Conservation (phyloP, 64 coral and sea anemone genomes). For the Montipora foliosa region DNA sequence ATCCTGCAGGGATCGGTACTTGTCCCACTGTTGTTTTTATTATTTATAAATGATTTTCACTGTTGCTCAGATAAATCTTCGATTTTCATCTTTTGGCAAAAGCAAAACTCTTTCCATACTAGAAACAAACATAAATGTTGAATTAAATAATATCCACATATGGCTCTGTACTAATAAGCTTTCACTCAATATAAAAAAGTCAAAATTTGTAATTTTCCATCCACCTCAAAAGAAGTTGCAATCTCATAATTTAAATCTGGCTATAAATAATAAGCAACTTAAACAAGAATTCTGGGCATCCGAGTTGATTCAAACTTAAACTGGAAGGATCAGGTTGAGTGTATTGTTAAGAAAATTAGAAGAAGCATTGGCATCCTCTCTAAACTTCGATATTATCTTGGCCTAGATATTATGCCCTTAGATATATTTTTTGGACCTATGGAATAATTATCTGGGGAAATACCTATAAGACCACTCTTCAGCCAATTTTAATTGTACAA, state of each 20-base stretch:
- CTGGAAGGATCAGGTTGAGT: neutral
- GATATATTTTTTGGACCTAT: neutral
- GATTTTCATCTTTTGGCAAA: slow-evolving; percentile 63
- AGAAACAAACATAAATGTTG: neutral
- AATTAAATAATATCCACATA: neutral
- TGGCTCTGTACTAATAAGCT: slow-evolving; percentile 34
- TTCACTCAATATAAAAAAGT: slow-evolving; percentile 12
- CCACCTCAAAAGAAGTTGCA: slow-evolving; percentile 3
- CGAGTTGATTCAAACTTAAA: neutral
- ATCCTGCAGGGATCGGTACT: slow-evolving; percentile 37
- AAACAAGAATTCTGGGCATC: neutral
- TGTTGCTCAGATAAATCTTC: neutral
- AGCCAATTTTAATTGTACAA: neutral
- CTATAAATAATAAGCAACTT: neutral
- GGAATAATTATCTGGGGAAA: neutral
- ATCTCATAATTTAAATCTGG: neutral
- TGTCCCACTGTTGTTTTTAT: slow-evolving; percentile 3
- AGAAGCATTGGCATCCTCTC: slow-evolving; percentile 1
- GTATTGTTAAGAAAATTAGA: neutral
- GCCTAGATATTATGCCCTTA: neutral
- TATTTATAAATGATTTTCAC: slow-evolving; percentile 64
- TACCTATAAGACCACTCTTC: neutral
- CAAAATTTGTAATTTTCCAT: slow-evolving; percentile 45
- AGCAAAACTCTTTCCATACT: slow-evolving; percentile 14
- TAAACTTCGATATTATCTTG: neutral